A percentile compares a stretch with the other conserved stretches of the same genome.
Conservation (phyloP, 2,888 invertebrate species). For the Diaprepes abbreviatus region DNA sequence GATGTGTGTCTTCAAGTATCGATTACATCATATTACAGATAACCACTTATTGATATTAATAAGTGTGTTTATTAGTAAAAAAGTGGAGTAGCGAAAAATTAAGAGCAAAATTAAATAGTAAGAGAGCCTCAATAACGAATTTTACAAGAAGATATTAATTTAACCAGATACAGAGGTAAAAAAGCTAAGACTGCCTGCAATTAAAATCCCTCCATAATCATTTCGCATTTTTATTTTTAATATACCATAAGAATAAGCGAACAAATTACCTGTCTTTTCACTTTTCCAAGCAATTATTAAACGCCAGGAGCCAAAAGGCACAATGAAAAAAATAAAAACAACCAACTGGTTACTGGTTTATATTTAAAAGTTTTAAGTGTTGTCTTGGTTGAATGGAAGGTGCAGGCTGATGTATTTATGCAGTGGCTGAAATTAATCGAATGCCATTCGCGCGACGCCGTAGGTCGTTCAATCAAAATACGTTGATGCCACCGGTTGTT, state of each 20-base stretch:
- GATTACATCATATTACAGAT: no score
- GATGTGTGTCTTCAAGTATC: no score
- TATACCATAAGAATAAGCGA: constrained; percentile 32
- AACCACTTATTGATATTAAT: no score
- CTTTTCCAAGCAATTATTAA: constrained; percentile 51
- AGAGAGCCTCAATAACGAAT: no score
- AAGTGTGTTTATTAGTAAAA: no score
- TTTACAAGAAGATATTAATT: no score
- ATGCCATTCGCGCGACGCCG: constrained; percentile 64
- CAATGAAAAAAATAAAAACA: constrained; percentile 41
- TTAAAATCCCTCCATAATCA: constrained; percentile 44
- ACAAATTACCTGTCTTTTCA: constrained; percentile 51
- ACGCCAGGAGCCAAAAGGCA: constrained; percentile 48
- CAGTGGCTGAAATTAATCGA: constrained; percentile 62
- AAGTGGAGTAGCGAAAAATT: no score
- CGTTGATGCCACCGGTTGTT: constrained; percentile 40
- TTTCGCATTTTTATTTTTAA: constrained; percentile 33
- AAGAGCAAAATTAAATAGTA: no score
- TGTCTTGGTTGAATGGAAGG: constrained; percentile 47
- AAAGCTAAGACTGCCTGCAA: constrained; percentile 19
- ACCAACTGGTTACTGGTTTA: constrained; percentile 45
- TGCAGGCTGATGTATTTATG: constrained; percentile 56
- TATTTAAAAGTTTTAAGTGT: constrained; percentile 44
- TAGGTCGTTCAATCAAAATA: constrained; percentile 63
- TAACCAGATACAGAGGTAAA: neutral